phyloP scores from a whole-genome alignment of 2,888 invertebrate genomes.

The Amphipoea oculea region DNA sequence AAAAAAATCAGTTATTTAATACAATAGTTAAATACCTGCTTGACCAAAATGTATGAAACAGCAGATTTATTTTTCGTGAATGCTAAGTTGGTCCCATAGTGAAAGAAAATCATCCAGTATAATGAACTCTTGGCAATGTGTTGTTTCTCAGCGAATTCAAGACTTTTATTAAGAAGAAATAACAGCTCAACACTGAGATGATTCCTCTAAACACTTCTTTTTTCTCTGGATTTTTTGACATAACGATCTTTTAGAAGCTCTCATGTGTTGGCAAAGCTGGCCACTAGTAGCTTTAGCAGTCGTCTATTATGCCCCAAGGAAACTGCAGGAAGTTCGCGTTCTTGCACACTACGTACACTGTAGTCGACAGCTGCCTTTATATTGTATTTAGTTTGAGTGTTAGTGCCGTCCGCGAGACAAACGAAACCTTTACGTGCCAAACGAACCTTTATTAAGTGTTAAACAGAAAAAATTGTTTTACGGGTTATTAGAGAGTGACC shows the following conservation, averaged over 20 bases:
- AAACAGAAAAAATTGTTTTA: conserved; percentile 58
- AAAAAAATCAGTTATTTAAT: too few relatives aligned
- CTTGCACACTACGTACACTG: conserved; percentile 20
- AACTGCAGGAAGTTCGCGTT: neutral
- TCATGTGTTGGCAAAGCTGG: conserved; percentile 33
- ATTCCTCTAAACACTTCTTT: too few relatives aligned
- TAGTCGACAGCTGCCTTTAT: conserved; percentile 36
- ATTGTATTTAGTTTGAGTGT: conserved; percentile 70
- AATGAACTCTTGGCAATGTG: neutral
- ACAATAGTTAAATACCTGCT: too few relatives aligned
- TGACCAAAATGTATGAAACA: too few relatives aligned
- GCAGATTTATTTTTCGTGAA: too few relatives aligned
- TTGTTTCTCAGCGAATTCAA: too few relatives aligned
- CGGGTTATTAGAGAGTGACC: neutral
- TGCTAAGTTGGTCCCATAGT: too few relatives aligned
- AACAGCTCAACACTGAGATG: neutral
- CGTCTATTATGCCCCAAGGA: neutral
- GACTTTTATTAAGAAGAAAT: too few relatives aligned
- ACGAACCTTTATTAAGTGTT: conserved; percentile 71
- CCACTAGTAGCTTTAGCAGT: neutral
- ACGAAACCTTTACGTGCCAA: conserved; percentile 85
- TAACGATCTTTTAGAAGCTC: neutral
- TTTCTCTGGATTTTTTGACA: neutral
- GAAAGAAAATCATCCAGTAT: neutral
- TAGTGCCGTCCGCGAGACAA: conserved; percentile 85